Percentiles rank a stretch among this genome's conserved stretches.
Conservation (phyloP, 2,113 vertebrate genomes). For the Oncorhynchus mykiss region DNA sequence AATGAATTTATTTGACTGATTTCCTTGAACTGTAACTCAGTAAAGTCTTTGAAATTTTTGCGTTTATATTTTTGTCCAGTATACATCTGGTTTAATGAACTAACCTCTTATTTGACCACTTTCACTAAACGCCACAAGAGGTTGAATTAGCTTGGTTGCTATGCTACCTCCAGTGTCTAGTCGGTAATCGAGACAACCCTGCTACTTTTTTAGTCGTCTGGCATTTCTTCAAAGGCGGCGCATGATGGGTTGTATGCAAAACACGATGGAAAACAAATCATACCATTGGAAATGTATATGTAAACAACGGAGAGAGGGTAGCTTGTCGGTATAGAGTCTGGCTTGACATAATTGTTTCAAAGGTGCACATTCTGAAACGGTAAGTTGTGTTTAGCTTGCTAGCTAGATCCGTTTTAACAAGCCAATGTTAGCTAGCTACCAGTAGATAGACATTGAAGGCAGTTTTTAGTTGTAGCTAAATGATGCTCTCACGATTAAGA, state of each 20-base stretch:
- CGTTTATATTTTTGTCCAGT: too few relatives aligned
- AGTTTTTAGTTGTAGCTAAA: too few relatives aligned
- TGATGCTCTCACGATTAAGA: too few relatives aligned
- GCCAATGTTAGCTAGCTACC: neutral
- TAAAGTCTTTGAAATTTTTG: too few relatives aligned
- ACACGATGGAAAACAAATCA: conserved; percentile 30
- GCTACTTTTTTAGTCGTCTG: conserved; percentile 55
- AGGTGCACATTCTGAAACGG: conserved; percentile 13
- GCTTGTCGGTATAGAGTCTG: conserved; percentile 12
- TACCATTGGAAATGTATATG: conserved; percentile 32
- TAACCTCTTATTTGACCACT: too few relatives aligned
- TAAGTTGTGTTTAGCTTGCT: neutral
- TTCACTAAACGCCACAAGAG: too few relatives aligned
- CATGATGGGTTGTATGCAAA: conserved; percentile 48
- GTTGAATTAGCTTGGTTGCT: too few relatives aligned
- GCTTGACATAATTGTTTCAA: neutral
- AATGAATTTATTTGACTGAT: too few relatives aligned
- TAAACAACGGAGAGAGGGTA: conserved; percentile 13
- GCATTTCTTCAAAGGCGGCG: conserved; percentile 66
- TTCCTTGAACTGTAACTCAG: too few relatives aligned
- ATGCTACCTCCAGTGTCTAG: too few relatives aligned
- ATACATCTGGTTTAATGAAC: too few relatives aligned
- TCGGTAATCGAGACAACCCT: conserved; percentile 8
- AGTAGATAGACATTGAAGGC: neutral
- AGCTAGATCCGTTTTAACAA: too few relatives aligned